Evolutionary conservation across 2,797 vertebrate species (phyloP).

Genomic region (Astyanax mexicanus): DNA sequence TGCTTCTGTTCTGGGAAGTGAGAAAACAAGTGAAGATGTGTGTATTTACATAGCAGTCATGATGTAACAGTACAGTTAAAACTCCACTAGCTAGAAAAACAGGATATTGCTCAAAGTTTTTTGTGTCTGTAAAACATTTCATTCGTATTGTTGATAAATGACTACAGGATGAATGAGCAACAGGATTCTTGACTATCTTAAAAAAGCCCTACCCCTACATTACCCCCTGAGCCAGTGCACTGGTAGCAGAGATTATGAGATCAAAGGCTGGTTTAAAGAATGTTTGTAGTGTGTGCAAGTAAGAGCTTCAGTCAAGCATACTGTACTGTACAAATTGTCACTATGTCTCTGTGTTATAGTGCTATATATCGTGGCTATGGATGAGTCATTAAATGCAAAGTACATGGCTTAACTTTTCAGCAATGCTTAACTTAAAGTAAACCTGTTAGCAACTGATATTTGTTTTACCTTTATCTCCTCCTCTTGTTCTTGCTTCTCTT

Average conservation of each 20-base stretch:
- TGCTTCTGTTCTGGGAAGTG: slow-evolving; percentile 35
- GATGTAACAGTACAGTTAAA: slow-evolving; percentile 19
- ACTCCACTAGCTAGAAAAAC: background rate
- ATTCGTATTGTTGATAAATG: background rate
- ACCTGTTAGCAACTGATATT: background rate
- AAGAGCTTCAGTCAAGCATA: background rate
- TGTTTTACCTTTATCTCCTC: no score
- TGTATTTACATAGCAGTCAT: slow-evolving; percentile 35
- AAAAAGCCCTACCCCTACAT: background rate
- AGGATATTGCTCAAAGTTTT: slow-evolving; percentile 1
- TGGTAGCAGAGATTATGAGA: background rate
- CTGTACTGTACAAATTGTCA: background rate
- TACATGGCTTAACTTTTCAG: background rate
- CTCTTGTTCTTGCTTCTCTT: no score
- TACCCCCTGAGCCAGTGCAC: background rate
- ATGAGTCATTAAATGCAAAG: background rate
- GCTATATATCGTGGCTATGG: background rate
- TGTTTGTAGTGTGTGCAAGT: background rate
- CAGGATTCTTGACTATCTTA: background rate
- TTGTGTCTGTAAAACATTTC: slow-evolving; percentile 18
- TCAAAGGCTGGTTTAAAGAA: background rate
- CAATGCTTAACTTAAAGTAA: background rate
- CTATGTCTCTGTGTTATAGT: background rate
- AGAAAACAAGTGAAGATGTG: slow-evolving; percentile 22
- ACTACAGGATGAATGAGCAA: background rate